These are phyloP conservation scores for Ricordea florida DNA, from an alignment of 92 coral and sea anemone genomes.

Conservation along the genomic window DNA sequence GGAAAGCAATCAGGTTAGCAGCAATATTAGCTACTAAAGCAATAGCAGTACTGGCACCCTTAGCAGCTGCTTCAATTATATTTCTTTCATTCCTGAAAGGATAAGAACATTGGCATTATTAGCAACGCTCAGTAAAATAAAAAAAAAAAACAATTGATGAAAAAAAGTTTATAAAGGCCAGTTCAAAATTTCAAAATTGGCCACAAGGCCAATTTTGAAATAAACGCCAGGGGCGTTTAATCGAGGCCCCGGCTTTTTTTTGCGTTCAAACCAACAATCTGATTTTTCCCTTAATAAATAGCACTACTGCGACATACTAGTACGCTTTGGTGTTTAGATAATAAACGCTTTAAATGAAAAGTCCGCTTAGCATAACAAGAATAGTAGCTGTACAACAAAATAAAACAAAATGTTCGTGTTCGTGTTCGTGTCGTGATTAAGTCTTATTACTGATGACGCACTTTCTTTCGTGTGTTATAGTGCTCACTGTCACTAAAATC, in stretches of 20 bases:
- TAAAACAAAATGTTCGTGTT: not conserved
- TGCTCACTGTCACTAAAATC: not conserved
- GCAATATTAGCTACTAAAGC: conserved; percentile 90
- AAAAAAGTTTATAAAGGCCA: no score
- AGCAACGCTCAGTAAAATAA: no score
- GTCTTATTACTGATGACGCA: not conserved
- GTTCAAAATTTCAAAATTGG: no score
- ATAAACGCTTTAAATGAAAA: not conserved
- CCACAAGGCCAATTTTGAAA: not conserved
- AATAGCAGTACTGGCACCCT: conserved; percentile 91
- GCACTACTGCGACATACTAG: not conserved
- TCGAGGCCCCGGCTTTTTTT: not conserved
- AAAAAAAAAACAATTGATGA: no score
- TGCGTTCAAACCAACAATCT: not conserved
- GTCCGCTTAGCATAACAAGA: not conserved
- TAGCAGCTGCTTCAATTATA: conserved; percentile 93
- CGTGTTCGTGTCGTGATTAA: not conserved
- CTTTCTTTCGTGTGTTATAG: not conserved
- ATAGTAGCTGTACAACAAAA: not conserved
- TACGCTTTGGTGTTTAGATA: not conserved
- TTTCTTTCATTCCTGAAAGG: conserved; percentile 79
- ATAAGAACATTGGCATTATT: not conserved
- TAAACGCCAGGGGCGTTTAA: not conserved
- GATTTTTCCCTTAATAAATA: no score
- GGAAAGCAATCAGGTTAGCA: conserved; percentile 91